A percentile compares a stretch with the other conserved stretches of the same genome.
Evolutionary conservation across 1,140 invertebrate species (phyloP).

Genomic region (Chlorops oryzae): DNA sequence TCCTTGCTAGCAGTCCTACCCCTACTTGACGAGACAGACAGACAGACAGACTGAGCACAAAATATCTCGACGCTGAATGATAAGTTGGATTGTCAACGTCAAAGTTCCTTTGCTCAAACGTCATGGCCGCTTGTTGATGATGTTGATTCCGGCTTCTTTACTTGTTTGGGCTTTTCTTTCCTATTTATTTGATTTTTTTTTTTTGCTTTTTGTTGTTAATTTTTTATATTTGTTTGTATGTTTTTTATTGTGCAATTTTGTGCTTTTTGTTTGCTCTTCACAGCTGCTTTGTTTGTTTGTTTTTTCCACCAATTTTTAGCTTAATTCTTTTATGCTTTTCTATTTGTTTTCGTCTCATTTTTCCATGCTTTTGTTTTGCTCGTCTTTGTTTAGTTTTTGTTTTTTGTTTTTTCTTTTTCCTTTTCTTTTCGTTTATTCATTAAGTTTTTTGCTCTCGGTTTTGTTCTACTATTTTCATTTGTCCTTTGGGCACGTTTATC

Average conservation of each 20-base stretch:
- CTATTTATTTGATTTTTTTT: not conserved
- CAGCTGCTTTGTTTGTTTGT: too few relatives aligned
- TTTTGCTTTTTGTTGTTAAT: constrained; percentile 4
- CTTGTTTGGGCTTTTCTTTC: not conserved
- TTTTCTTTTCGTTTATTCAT: not conserved
- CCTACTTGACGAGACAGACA: too few relatives aligned
- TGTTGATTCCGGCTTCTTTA: not conserved
- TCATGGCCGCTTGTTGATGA: not conserved
- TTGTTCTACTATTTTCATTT: constrained; percentile 1
- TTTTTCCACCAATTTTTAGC: not conserved
- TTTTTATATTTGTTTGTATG: constrained; percentile 8
- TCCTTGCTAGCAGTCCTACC: too few relatives aligned
- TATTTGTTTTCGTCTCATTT: not conserved
- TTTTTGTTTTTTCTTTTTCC: not conserved
- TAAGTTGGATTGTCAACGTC: too few relatives aligned
- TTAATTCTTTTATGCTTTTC: not conserved
- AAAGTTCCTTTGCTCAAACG: too few relatives aligned
- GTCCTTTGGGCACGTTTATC: too few relatives aligned
- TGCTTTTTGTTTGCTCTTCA: too few relatives aligned
- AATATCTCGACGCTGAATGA: too few relatives aligned
- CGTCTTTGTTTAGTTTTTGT: constrained; percentile 1
- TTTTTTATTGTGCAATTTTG: too few relatives aligned
- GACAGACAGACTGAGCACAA: too few relatives aligned
- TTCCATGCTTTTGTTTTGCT: not conserved
- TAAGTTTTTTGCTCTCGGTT: not conserved